Conservation (phyloP, 1,140 invertebrate genomes). For the Protaetia brevitarsis region DNA sequence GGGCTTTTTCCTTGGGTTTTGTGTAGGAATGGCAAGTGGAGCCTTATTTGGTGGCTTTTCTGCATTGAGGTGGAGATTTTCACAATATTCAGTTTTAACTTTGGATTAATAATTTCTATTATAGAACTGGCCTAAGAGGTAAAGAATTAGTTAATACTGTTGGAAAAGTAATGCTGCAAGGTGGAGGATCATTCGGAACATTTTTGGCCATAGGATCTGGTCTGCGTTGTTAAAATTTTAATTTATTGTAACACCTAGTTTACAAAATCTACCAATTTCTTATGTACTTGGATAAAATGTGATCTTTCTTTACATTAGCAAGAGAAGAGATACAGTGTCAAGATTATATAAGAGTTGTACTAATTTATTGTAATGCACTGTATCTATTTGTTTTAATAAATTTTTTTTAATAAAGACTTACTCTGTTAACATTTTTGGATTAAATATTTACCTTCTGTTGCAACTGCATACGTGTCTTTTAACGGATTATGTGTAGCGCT, state of each 20-base stretch:
- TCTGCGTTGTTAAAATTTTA: slow-evolving; percentile 61
- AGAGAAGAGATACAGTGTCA: neutral
- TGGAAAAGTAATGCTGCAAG: slow-evolving; percentile 95
- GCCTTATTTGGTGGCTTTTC: slow-evolving; percentile 92
- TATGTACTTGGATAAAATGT: neutral
- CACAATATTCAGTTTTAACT: neutral
- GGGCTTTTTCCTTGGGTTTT: slow-evolving; percentile 92
- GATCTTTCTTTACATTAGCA: neutral
- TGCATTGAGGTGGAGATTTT: slow-evolving; percentile 71
- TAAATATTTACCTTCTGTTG: slow-evolving; percentile 65
- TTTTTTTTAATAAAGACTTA: neutral
- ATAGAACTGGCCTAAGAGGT: slow-evolving; percentile 85
- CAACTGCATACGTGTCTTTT: slow-evolving; percentile 71
- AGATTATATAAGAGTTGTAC: neutral
- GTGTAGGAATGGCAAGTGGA: slow-evolving; percentile 93
- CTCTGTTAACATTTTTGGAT: neutral
- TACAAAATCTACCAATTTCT: neutral
- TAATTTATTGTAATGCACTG: slow-evolving; percentile 1
- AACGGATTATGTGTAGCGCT: slow-evolving; percentile 86
- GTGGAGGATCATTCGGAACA: slow-evolving; percentile 94
- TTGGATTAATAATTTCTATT: slow-evolving; percentile 18
- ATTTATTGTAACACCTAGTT: neutral
- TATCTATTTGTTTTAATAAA: slow-evolving; percentile 11
- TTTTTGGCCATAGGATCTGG: slow-evolving; percentile 91
- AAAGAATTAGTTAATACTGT: slow-evolving; percentile 88